phyloP scores from a whole-genome alignment of 2,888 invertebrate species.

The Gastrophysa polygoni region DNA sequence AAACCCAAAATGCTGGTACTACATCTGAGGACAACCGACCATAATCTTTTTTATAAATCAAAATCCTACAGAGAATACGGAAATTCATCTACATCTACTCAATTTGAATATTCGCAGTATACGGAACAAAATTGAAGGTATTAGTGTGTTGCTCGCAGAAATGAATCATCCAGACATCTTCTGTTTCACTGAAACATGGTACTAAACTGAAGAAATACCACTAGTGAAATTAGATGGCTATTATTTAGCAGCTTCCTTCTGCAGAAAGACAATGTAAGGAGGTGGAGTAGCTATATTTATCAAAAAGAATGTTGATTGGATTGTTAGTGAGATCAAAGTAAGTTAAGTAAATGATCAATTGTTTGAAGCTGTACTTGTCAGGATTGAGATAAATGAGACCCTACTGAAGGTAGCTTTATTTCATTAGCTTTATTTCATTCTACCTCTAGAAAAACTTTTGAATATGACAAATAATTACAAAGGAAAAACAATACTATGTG shows the following conservation, averaged over 20 bases:
- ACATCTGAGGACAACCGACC: background rate
- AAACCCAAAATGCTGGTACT: background rate
- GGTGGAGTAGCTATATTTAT: too few relatives aligned
- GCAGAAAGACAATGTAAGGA: too few relatives aligned
- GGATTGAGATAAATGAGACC: background rate
- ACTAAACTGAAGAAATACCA: conserved; percentile 2
- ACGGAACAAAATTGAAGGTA: background rate
- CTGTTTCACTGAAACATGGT: conserved; percentile 1
- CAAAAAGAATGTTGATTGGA: too few relatives aligned
- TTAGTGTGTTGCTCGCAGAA: background rate
- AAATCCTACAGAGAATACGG: background rate
- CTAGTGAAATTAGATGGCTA: too few relatives aligned
- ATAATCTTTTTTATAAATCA: background rate
- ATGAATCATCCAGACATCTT: conserved; percentile 1
- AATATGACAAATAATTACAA: background rate
- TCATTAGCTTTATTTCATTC: background rate
- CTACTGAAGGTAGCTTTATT: too few relatives aligned
- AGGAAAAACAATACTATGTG: too few relatives aligned
- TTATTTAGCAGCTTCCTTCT: too few relatives aligned
- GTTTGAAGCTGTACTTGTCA: background rate
- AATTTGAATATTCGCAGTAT: conserved; percentile 3
- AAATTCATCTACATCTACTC: background rate
- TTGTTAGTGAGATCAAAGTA: too few relatives aligned
- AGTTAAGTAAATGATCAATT: background rate
- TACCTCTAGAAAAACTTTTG: conserved; percentile 1